Conservation (phyloP, 37 sponge, comb jelly and placozoan genomes). For the Beroe forskalii region DNA sequence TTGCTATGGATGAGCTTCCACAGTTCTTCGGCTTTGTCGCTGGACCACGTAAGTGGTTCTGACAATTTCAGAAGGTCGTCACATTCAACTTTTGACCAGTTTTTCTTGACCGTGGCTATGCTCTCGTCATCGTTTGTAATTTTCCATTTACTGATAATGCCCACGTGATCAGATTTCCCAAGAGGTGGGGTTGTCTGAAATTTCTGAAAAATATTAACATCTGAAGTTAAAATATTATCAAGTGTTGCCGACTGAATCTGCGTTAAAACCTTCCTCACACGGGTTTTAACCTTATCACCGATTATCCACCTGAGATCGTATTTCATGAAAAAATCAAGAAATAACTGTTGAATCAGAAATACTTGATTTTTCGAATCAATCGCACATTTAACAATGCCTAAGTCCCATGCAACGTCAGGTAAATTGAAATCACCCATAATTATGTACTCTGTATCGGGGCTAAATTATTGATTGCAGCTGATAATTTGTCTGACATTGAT, state of each 20-base stretch:
- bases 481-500: neutral
- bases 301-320: slow-evolving; percentile 29
- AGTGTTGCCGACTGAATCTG: neutral
- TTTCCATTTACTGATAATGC: neutral
- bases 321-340: slow-evolving; percentile 18
- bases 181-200: neutral
- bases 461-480: neutral
- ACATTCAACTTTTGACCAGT: neutral
- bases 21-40: neutral
- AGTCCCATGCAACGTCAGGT: slow-evolving; percentile 6
- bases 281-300: no score
- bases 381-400: neutral
- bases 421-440: no score
- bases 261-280: neutral
- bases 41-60: neutral
- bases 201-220: neutral
- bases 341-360: slow-evolving; percentile 17
- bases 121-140: neutral
- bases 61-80: neutral
- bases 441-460: neutral
- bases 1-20: neutral
- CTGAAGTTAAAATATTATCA: no score
- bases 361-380: slow-evolving; percentile 1
- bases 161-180: slow-evolving; percentile 26
- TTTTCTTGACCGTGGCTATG: neutral